Evolutionary conservation across 2,888 invertebrate species (phyloP).

Genomic region (Drosophila mettleri): DNA sequence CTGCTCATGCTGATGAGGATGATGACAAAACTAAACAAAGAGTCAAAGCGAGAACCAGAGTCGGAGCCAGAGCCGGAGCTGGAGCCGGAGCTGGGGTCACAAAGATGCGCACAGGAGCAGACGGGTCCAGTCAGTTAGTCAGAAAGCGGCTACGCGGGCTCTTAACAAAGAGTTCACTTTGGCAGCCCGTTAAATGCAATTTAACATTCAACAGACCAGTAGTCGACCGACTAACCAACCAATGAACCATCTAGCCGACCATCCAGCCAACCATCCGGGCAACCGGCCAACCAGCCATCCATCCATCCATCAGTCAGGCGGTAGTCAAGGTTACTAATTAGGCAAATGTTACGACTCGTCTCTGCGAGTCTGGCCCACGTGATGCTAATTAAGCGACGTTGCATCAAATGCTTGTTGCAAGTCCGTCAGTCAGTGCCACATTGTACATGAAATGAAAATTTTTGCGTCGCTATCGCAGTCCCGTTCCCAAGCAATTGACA

Average conservation of each 20-base stretch:
- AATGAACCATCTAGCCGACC: conserved; percentile 16
- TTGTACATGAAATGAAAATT: conserved; percentile 57
- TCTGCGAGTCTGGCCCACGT: conserved; percentile 33
- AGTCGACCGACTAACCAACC: conserved; percentile 13
- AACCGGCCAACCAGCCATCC: conserved; percentile 21
- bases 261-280: conserved; percentile 7
- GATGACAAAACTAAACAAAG: too few relatives aligned
- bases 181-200: conserved; percentile 54
- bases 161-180: conserved; percentile 34
- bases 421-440: conserved; percentile 20
- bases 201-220: conserved; percentile 37
- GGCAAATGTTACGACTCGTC: conserved; percentile 51
- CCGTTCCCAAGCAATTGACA: conserved; percentile 51
- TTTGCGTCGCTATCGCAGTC: conserved; percentile 47
- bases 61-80: neutral
- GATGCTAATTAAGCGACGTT: conserved; percentile 76
- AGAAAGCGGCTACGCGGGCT: conserved; percentile 34
- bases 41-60: too few relatives aligned
- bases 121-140: conserved; percentile 14
- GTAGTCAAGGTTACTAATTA: conserved; percentile 75
- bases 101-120: conserved; percentile 3
- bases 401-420: conserved; percentile 56
- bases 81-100: conserved; percentile 6
- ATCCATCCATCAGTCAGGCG: conserved; percentile 44
- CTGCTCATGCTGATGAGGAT: conserved; percentile 4